phyloP scores from a whole-genome alignment of 2,797 vertebrate genomes.

The Anisognathus igniventris region DNA sequence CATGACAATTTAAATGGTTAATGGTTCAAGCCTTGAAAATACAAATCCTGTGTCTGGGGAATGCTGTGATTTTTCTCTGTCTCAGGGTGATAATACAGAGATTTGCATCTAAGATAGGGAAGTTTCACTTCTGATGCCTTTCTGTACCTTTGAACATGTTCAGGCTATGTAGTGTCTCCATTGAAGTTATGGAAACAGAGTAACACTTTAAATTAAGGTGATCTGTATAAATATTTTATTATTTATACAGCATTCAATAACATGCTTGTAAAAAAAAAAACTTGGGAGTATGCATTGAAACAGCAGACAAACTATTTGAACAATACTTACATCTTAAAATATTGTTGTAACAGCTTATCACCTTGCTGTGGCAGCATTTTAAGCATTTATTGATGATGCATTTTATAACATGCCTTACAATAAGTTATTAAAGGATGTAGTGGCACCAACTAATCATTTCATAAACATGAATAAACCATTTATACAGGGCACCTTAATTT shows the following conservation, averaged over 20 bases:
- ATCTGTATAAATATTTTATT: slow-evolving; percentile 61
- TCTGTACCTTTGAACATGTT: neutral
- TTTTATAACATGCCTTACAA: slow-evolving; percentile 35
- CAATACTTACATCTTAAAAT: slow-evolving; percentile 60
- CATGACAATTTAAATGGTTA: neutral
- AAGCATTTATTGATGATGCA: slow-evolving; percentile 36
- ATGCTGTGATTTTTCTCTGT: neutral
- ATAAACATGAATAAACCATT: slow-evolving; percentile 45
- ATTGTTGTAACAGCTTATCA: slow-evolving; percentile 41
- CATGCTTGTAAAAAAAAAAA: slow-evolving; percentile 48
- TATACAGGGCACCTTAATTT: slow-evolving; percentile 1
- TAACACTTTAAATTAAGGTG: slow-evolving; percentile 45
- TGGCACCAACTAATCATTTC: slow-evolving; percentile 31
- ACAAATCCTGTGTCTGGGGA: neutral
- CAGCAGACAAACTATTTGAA: slow-evolving; percentile 21
- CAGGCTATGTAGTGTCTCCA: neutral
- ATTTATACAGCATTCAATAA: slow-evolving; percentile 32
- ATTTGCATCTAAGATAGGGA: neutral
- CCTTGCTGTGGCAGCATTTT: slow-evolving; percentile 37
- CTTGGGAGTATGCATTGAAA: neutral
- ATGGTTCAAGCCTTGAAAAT: neutral
- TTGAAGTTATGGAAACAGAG: slow-evolving; percentile 6
- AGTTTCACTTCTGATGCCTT: neutral
- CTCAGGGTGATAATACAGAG: neutral
- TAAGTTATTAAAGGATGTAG: slow-evolving; percentile 46